These are phyloP conservation scores for Pemphredon lugubris DNA, from an alignment of 2,888 invertebrate species.

Conservation along the genomic window DNA sequence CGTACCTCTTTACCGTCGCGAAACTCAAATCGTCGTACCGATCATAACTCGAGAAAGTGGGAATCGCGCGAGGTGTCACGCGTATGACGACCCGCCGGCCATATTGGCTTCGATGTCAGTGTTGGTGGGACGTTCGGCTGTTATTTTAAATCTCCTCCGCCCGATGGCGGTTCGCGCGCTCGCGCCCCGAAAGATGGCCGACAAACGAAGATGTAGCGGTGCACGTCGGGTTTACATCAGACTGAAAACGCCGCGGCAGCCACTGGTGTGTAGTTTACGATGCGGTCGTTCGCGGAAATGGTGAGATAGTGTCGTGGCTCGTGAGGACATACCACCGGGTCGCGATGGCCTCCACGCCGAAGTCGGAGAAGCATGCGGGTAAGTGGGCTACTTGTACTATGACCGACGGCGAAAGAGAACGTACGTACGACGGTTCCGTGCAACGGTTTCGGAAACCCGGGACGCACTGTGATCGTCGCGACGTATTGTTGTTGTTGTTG, in stretches of 20 bases:
- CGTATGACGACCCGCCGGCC: conserved; percentile 60
- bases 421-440: conserved; percentile 30
- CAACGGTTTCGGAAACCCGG: conserved; percentile 32
- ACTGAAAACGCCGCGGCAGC: conserved; percentile 75
- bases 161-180: conserved; percentile 67
- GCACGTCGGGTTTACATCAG: conserved; percentile 79
- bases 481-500: conserved; percentile 16
- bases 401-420: conserved; percentile 47
- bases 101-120: conserved; percentile 46
- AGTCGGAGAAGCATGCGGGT: conserved; percentile 79
- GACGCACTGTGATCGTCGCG: conserved; percentile 7
- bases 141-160: conserved; percentile 47
- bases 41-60: conserved; percentile 1
- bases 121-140: no score
- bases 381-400: conserved; percentile 62
- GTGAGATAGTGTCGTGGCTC: conserved; percentile 72
- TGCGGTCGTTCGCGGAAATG: conserved; percentile 74
- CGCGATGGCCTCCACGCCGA: conserved; percentile 78
- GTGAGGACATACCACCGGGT: conserved; percentile 59
- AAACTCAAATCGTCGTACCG: no score
- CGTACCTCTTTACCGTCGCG: no score
- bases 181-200: conserved; percentile 77
- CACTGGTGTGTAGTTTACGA: conserved; percentile 73
- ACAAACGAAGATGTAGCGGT: conserved; percentile 80
- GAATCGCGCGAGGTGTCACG: conserved; percentile 60